A percentile compares a stretch with the other conserved stretches of the same genome.
Evolutionary conservation across 2,888 invertebrate species (phyloP).

Genomic region (Tipula vernalis): DNA sequence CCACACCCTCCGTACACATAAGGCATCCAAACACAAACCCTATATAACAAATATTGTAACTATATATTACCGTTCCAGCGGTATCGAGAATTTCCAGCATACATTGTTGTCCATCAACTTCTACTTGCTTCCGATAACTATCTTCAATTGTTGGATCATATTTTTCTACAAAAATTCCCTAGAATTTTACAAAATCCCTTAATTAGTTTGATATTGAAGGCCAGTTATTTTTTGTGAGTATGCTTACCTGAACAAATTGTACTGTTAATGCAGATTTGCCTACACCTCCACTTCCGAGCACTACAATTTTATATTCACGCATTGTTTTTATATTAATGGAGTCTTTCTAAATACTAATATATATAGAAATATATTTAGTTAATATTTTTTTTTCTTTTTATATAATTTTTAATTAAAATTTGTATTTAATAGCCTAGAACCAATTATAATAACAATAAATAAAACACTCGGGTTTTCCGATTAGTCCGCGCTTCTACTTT

Average conservation of each 20-base stretch:
- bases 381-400: neutral
- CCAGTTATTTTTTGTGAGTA: neutral
- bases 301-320: constrained; percentile 99
- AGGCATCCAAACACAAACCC: neutral
- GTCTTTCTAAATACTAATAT: constrained; percentile 6
- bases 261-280: constrained; percentile 69
- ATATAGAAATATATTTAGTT: neutral
- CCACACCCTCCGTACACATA: neutral
- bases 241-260: constrained; percentile 30
- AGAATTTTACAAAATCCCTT: neutral
- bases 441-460: neutral
- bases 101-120: constrained; percentile 98
- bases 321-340: constrained; percentile 38
- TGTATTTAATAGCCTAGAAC: neutral
- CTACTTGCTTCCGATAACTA: constrained; percentile 99
- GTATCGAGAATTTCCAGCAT: constrained; percentile 99
- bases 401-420: neutral
- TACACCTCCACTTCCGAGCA: constrained; percentile 98
- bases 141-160: constrained; percentile 99
- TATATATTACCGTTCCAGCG: constrained; percentile 77
- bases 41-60: neutral
- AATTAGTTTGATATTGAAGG: neutral
- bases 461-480: neutral
- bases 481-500: neutral
- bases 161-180: constrained; percentile 99